Percentiles rank a stretch among this genome's conserved stretches.
These are phyloP conservation scores for Apistogramma diplotaenia DNA, from an alignment of 2,113 vertebrate species.

Conservation along the genomic window DNA sequence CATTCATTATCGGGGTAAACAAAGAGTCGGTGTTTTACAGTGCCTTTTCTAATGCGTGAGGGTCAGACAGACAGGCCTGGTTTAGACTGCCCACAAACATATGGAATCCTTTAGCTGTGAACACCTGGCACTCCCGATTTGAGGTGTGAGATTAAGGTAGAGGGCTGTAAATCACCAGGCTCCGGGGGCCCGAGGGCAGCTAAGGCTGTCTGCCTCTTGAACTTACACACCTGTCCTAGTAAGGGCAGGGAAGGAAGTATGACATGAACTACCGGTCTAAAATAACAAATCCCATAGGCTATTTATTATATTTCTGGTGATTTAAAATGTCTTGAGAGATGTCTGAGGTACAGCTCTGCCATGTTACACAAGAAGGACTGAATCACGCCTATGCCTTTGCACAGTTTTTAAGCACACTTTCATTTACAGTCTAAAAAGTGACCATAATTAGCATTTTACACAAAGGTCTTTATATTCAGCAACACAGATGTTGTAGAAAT, in stretches of 20 bases:
- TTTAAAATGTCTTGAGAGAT: background rate
- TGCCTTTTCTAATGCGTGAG: too few species aligned
- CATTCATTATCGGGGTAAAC: background rate
- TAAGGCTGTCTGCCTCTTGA: constrained; percentile 13
- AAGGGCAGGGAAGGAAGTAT: background rate
- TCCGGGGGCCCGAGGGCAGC: constrained; percentile 15
- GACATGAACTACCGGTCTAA: background rate
- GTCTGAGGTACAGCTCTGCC: background rate
- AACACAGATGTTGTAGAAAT: too few species aligned
- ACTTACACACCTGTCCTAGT: background rate
- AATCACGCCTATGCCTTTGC: background rate
- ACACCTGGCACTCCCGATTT: constrained; percentile 43
- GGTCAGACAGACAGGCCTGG: background rate
- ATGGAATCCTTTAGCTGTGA: constrained; percentile 2
- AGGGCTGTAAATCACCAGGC: constrained; percentile 40
- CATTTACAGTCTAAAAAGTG: background rate
- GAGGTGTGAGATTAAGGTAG: constrained; percentile 7
- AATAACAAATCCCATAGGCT: background rate
- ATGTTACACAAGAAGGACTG: background rate
- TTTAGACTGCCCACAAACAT: background rate
- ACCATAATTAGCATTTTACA: too few species aligned
- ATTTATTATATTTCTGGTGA: background rate
- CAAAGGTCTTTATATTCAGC: too few species aligned
- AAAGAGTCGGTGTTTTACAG: too few species aligned
- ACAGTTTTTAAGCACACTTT: background rate